These are phyloP conservation scores for Ypsolopha sequella DNA, from an alignment of 2,888 invertebrate genomes.

Conservation along the genomic window DNA sequence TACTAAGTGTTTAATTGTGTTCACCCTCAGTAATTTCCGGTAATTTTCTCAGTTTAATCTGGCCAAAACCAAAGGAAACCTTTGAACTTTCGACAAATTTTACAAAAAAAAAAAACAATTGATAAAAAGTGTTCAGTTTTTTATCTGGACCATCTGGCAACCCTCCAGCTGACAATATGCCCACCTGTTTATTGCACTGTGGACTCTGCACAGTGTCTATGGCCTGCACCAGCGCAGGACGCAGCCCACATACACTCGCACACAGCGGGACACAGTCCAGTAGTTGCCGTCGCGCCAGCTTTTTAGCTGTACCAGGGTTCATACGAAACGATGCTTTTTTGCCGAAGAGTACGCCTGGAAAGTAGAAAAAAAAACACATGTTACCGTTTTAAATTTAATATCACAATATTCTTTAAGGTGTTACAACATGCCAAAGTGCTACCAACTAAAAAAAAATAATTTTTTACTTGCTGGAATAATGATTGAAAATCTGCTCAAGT, in stretches of 20 bases:
- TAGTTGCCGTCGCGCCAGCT: slow-evolving; percentile 49
- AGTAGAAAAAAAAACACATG: neutral
- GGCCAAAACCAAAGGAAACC: too few species aligned
- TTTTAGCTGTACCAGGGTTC: slow-evolving; percentile 17
- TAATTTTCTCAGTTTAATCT: too few species aligned
- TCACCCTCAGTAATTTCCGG: too few species aligned
- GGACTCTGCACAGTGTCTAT: slow-evolving; percentile 66
- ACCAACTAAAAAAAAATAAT: too few species aligned
- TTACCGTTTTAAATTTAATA: neutral
- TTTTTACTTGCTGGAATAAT: too few species aligned
- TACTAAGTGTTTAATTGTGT: too few species aligned
- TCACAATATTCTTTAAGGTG: neutral
- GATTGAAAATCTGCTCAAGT: too few species aligned
- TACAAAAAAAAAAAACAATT: too few species aligned
- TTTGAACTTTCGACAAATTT: too few species aligned
- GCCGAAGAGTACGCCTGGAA: slow-evolving; percentile 38
- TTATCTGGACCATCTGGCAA: too few species aligned
- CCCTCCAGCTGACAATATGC: too few species aligned
- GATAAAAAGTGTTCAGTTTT: too few species aligned
- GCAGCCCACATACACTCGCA: slow-evolving; percentile 31
- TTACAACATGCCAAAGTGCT: neutral
- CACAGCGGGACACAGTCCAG: slow-evolving; percentile 28
- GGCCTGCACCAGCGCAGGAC: slow-evolving; percentile 39
- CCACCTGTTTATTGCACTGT: slow-evolving; percentile 70
- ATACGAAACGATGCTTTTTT: slow-evolving; percentile 19